Conservation (phyloP, 2,113 vertebrate species). For the Centrocercus urophasianus region DNA sequence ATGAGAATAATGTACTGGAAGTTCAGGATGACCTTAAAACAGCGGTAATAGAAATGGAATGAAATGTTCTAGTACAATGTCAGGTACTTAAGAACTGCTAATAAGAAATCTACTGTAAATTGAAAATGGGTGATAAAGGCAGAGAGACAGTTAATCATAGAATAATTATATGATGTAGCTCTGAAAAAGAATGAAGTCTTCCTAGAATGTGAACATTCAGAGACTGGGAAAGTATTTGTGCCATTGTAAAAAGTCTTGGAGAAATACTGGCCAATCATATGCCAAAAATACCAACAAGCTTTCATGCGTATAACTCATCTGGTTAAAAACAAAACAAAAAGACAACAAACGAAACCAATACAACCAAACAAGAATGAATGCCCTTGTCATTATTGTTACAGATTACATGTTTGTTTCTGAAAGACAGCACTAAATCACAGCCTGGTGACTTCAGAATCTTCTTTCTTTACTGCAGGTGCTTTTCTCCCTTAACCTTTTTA, state of each 20-base stretch:
- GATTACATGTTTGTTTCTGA: neutral
- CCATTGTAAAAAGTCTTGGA: neutral
- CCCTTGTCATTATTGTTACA: neutral
- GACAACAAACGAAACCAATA: neutral
- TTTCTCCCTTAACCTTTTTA: neutral
- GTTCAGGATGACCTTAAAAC: slow-evolving; percentile 40
- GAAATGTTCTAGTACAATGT: slow-evolving; percentile 43
- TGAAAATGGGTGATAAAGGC: slow-evolving; percentile 35
- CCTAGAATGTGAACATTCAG: neutral
- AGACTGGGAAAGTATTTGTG: neutral
- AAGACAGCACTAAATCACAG: neutral
- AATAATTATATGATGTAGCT: neutral
- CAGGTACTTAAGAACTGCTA: slow-evolving; percentile 31
- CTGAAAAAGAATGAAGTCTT: slow-evolving; percentile 25
- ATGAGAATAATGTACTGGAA: neutral
- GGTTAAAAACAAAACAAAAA: neutral
- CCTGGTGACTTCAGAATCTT: neutral
- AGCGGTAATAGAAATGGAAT: slow-evolving; percentile 41
- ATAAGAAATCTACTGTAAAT: slow-evolving; percentile 35
- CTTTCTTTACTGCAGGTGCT: neutral
- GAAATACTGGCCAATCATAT: neutral
- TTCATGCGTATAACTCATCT: neutral
- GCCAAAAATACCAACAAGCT: neutral
- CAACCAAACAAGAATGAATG: neutral
- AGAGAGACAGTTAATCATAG: slow-evolving; percentile 36